Base-by-base conservation (phyloP, 2,113 vertebrate species). In the Aplodontia rufa region DNA sequence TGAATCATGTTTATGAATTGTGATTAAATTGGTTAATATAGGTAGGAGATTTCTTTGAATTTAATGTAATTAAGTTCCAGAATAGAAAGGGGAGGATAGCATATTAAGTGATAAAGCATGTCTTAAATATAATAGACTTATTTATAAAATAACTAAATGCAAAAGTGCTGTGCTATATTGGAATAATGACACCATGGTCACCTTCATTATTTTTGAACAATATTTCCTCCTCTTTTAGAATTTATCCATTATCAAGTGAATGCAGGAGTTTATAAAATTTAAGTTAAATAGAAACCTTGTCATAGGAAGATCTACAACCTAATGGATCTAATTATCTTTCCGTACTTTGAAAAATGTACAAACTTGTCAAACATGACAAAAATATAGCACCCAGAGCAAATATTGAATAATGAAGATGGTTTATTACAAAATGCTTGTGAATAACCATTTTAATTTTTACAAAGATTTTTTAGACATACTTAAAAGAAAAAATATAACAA, bases 361-460 rank as follows among this genome's bases (percentile, higher is more conserved):
- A 91, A 75, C 32, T 71, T 95, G 84, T 92, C 92, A 95, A 85
- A 35, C 5, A 17, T 45, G 53, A 8, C 35, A 78, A 81, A 24
- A 92, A 13, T 87, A 90, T 96, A 90, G 26, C 60, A 93, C 45
- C 37, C 74, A 64, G 32, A 82, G 14, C 51, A 94, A 93, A 78
- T 74, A 85, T 95, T 92, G 88, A 86, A 86, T 93, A 78, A 91
- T 92, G 24, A 90, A 94, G 22, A 90, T 85, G 12, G 22, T 95
- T 93, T 80, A 83, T 94, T 83, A 64, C 49, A 79, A 94, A 91
- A 92, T 14, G 53, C 12, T 72, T 35, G 53, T 55, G n/a, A 93
- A 8, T 55, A 69, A 72, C 8, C 11, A 88, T 68, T 93, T 96
- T 79, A 87, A 95, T 20, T 93, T 95, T 87, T 37, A 30, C 22